Evolutionary conservation across 2,888 invertebrate species (phyloP).

Genomic region (Perdita meconis): DNA sequence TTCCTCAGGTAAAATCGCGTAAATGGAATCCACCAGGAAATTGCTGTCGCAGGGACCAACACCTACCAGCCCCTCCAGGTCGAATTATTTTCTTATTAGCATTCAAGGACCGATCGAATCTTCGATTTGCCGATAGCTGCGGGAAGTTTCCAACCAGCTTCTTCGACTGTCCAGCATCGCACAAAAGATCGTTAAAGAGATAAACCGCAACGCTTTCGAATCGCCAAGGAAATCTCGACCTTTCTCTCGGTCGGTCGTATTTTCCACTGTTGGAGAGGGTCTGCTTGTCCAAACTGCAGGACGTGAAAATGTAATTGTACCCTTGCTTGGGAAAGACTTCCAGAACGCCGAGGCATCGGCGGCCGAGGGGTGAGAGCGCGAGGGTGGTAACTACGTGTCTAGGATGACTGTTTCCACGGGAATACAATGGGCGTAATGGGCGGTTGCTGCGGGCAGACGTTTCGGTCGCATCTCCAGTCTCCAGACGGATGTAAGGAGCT

Average conservation of each 20-base stretch:
- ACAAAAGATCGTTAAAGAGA: constrained; percentile 68
- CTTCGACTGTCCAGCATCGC: constrained; percentile 17
- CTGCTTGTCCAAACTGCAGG: constrained; percentile 51
- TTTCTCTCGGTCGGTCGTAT: constrained; percentile 37
- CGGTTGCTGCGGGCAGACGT: constrained; percentile 80
- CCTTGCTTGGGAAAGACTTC: constrained; percentile 30
- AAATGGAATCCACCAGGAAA: constrained; percentile 45
- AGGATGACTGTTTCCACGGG: constrained; percentile 67
- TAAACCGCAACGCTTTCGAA: constrained; percentile 61
- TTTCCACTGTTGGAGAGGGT: constrained; percentile 49
- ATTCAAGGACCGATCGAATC: constrained; percentile 61
- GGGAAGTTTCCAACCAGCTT: constrained; percentile 49
- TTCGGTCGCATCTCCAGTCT: constrained; percentile 74
- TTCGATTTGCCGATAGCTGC: constrained; percentile 44
- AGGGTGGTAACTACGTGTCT: constrained; percentile 44
- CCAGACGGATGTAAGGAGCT: constrained; percentile 72
- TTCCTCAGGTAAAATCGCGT: constrained; percentile 1
- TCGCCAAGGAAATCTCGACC: constrained; percentile 62
- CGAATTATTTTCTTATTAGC: constrained; percentile 64
- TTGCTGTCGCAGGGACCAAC: constrained; percentile 31
- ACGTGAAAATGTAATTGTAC: constrained; percentile 71
- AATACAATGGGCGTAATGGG: constrained; percentile 78
- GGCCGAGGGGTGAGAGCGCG: constrained; percentile 1
- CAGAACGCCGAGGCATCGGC: constrained; percentile 40
- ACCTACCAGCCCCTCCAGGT: constrained; percentile 26